Percentiles rank a stretch among this genome's conserved stretches.
These are phyloP conservation scores for Eumaeus atala DNA, from an alignment of 1,140 invertebrate genomes.

Conservation along the genomic window DNA sequence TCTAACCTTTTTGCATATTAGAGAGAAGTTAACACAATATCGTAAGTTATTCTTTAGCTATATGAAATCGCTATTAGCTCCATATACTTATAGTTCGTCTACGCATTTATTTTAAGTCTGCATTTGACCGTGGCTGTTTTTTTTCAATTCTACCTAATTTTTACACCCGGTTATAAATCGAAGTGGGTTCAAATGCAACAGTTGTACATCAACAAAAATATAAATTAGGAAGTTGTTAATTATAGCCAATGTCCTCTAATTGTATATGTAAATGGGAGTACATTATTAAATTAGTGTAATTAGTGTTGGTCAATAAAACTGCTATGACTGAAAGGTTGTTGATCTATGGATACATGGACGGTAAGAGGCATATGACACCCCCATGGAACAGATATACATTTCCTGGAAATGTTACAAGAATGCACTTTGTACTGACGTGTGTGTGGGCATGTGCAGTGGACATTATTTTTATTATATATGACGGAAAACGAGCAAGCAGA, in stretches of 20 bases:
- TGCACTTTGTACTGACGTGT: no score
- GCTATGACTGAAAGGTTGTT: slow-evolving; percentile 4
- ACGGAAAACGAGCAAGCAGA: no score
- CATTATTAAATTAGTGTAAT: slow-evolving; percentile 10
- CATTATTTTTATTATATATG: no score
- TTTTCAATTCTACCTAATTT: no score
- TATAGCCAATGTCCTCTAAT: slow-evolving; percentile 3
- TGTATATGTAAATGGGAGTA: slow-evolving; percentile 5
- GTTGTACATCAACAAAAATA: slow-evolving; percentile 6
- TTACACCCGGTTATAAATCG: background rate
- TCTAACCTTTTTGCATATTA: no score
- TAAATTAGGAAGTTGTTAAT: slow-evolving; percentile 9
- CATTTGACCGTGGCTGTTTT: no score
- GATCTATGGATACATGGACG: slow-evolving; percentile 10
- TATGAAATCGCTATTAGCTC: no score
- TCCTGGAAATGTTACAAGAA: background rate
- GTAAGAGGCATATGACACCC: slow-evolving; percentile 10
- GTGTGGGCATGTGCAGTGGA: no score
- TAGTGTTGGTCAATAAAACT: slow-evolving; percentile 6
- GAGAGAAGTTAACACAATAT: no score
- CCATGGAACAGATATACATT: background rate
- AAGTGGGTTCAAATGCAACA: background rate
- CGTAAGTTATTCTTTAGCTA: no score
- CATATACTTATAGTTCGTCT: no score
- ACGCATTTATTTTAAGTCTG: no score